phyloP scores from a whole-genome alignment of 2,888 invertebrate genomes.

The Habroteleia sp. region DNA sequence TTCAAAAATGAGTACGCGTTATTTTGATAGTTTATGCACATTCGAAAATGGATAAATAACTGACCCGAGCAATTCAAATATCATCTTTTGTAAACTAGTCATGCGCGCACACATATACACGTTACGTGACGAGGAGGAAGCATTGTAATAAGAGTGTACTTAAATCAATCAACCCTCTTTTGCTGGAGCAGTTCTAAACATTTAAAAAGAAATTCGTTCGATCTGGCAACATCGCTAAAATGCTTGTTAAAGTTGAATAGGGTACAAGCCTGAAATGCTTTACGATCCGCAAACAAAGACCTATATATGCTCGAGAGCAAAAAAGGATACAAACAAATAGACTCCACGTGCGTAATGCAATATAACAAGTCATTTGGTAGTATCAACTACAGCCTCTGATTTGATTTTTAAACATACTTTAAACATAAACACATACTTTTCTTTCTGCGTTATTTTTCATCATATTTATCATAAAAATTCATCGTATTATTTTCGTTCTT shows the following conservation, averaged over 20 bases:
- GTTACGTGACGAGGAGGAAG: constrained; percentile 34
- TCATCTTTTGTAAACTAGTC: constrained; percentile 40
- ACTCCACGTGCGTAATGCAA: not conserved
- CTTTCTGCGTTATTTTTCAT: no score
- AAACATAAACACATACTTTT: no score
- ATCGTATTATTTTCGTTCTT: no score
- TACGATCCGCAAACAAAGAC: constrained; percentile 40
- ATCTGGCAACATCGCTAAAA: constrained; percentile 51
- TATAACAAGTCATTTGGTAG: no score
- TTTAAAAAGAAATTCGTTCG: constrained; percentile 45
- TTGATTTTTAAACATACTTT: no score
- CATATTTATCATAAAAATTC: no score
- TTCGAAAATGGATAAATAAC: constrained; percentile 1
- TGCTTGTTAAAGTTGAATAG: constrained; percentile 49
- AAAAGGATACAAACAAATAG: constrained; percentile 2
- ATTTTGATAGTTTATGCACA: not conserved
- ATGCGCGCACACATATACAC: no score
- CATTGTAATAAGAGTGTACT: constrained; percentile 48
- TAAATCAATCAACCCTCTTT: constrained; percentile 42
- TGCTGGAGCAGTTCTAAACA: constrained; percentile 26
- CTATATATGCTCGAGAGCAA: constrained; percentile 11
- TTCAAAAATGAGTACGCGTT: no score
- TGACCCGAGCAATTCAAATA: constrained; percentile 3
- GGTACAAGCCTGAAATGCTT: constrained; percentile 24
- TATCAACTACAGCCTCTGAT: no score